Evolutionary conservation across 2,797 vertebrate species (phyloP), one percentile per base, ranked within the genome.

Genomic region (Notoglanidium macrostoma): DNA sequence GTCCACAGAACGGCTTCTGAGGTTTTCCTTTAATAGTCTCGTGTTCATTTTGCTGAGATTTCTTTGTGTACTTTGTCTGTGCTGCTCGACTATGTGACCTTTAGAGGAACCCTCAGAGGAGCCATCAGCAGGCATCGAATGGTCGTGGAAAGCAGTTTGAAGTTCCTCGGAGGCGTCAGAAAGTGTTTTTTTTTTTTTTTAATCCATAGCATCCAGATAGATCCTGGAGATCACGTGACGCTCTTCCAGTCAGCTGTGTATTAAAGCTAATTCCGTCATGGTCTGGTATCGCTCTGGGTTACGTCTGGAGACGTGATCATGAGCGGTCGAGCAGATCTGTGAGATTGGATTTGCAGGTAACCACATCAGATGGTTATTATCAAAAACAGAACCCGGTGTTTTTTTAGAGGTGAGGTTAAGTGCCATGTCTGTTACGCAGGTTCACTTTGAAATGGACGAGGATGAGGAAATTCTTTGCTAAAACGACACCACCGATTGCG

Each of bases 31-130:
- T 54, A 85, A 81, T 61, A 40, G 40, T 26, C 29, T 40, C 17
- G 4, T 35, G 29, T 55, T 54, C 32, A 1, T 35, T 73, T 73
- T 57, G 14, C 11, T 44, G 26, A 46, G 35, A 46, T 40, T 73
- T 59, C 26, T 85, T 49, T 11, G 44, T 72, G 49, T 14, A 40
- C 21, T 55, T 55, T 32, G n/a, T 57, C 79, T 29, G 26, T 46
- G 44, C 84, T 85, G 72, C 82, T 86, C 81, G 88, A 79, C 70
- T 46, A 19, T 44, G 68, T 87, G 87, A 90, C 89, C 86, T 90
- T 89, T 83, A 88, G 86, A 88, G 90, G 82, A 89, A 87, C 85
- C 84, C 88, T 85, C 79, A 23, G 51, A 90, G 89, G 86, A 88
- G 49, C 74, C 40, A 54, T 68, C 26, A 73, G 54, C 72, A 81